These are phyloP conservation scores for Epizoanthus stellaris DNA, from an alignment of 92 coral and sea anemone genomes.

Conservation along the genomic window DNA sequence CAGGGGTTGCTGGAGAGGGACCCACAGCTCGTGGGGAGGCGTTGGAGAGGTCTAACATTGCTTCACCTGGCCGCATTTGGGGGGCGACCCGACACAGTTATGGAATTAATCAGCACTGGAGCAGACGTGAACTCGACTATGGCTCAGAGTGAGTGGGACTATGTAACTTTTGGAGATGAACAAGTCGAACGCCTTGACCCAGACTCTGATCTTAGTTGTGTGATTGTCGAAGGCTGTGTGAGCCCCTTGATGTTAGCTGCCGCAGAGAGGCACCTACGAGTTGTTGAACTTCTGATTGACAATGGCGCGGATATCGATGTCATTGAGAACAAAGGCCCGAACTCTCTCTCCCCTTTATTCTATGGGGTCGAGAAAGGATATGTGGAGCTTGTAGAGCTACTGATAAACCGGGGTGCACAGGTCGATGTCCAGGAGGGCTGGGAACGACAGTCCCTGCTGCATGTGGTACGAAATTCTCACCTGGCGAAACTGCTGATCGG, in stretches of 20 bases:
- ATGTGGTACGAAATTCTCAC: conserved; percentile 17
- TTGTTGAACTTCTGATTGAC: conserved; percentile 17
- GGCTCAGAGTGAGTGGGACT: background rate
- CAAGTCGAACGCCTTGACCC: background rate
- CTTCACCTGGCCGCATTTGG: conserved; percentile 30
- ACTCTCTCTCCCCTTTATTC: background rate
- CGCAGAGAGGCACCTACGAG: background rate
- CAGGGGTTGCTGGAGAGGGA: background rate
- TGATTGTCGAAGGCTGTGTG: background rate
- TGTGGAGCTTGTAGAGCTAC: background rate
- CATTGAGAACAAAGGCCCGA: background rate
- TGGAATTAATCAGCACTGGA: background rate
- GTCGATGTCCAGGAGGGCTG: conserved; percentile 20
- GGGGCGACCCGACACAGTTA: conserved; percentile 7
- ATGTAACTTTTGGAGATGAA: background rate
- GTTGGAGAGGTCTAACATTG: conserved; percentile 29
- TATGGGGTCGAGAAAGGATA: conserved; percentile 18
- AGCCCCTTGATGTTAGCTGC: conserved; percentile 41
- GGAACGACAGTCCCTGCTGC: conserved; percentile 16
- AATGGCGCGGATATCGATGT: conserved; percentile 3
- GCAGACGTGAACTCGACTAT: conserved; percentile 37
- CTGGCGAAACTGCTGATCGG: conserved; percentile 14
- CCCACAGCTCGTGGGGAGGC: conserved; percentile 16
- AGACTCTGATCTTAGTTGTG: conserved; percentile 17
- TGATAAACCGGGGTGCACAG: conserved; percentile 15